Evolutionary conservation across 2,797 vertebrate species (phyloP), one percentile per base, ranked within the genome.

Genomic region (Phataginus tetradactyla): DNA sequence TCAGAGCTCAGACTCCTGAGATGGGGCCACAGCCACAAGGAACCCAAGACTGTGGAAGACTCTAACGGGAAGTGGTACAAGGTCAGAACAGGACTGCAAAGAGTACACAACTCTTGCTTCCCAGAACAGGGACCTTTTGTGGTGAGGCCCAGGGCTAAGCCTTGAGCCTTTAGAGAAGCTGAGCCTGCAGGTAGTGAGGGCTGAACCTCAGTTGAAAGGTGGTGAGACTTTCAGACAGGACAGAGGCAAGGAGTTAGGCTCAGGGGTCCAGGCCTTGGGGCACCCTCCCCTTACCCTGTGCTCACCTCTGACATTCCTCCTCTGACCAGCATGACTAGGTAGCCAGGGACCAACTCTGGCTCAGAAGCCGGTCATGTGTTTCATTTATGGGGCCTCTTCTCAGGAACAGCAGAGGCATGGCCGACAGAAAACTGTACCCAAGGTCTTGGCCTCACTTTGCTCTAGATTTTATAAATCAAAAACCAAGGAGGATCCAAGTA

Each of bases 211-310:
- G 21, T 1, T 17, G 13, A 61, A n/a, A 89, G 25, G 25, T 0
- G 17, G 5, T 32, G 18, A 61, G 34, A 21, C 18, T 75, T 81
- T 29, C 15, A 51, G 37, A 61, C 13, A 61, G 64, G 23, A 61
- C 12, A 37, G 69, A 80, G 17, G 8, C 34, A 68, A 25, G 45
- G 21, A n/a, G 34, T 32, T 45, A 34, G 42, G 23, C n/a, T 68
- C 25, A 80, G 5, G 23, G 10, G 51, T 39, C 57, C 51, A 32
- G 53, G 14, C 2, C 15, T 14, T 49, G 12, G 53, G 34, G 6
- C 1, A 0, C 18, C n/a, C 25, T 13, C 29, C 17, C 5, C 57
- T 42, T 27, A 20, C 42, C 42, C 34, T 3, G 0, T n/a, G 7
- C 12, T 14, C 1, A 12, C 5, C 5, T 7, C 61, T 42, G 14